Percentiles rank a stretch among this genome's conserved stretches.
Evolutionary conservation across 1,140 invertebrate genomes (phyloP).

Genomic region (Octopus bimaculoides): DNA sequence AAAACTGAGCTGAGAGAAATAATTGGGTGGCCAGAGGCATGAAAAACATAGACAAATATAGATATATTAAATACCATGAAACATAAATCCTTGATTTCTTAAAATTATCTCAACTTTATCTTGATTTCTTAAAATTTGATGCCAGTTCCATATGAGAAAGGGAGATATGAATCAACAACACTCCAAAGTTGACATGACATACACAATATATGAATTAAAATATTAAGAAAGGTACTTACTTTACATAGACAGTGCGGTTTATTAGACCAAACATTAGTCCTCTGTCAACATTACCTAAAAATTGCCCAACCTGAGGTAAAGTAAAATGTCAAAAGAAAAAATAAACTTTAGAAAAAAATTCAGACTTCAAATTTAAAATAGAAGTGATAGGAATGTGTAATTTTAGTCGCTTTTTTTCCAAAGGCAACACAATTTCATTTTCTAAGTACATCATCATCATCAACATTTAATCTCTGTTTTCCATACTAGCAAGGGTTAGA

Average conservation of each 20-base stretch:
- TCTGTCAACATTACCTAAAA: constrained; percentile 39
- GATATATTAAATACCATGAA: too few relatives aligned
- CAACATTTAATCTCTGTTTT: too few relatives aligned
- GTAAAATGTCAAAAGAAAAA: constrained; percentile 8
- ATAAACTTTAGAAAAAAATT: background rate
- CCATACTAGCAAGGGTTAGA: too few relatives aligned
- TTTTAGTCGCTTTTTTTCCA: background rate
- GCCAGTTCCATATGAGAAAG: too few relatives aligned
- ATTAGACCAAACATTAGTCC: constrained; percentile 32
- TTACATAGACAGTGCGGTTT: constrained; percentile 25
- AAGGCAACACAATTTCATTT: too few relatives aligned
- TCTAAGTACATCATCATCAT: background rate
- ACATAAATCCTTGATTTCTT: too few relatives aligned
- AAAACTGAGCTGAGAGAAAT: too few relatives aligned
- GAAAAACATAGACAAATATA: too few relatives aligned
- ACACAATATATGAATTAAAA: background rate
- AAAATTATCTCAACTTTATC: background rate
- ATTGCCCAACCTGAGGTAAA: constrained; percentile 37
- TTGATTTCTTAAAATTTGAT: background rate
- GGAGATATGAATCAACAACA: background rate
- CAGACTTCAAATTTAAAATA: constrained; percentile 1
- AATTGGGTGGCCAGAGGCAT: too few relatives aligned
- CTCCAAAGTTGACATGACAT: background rate
- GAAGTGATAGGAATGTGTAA: background rate
- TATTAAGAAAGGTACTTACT: constrained; percentile 21